These are phyloP conservation scores for Sarcophaga peregrina DNA, from an alignment of 1,140 invertebrate genomes.

Conservation along the genomic window DNA sequence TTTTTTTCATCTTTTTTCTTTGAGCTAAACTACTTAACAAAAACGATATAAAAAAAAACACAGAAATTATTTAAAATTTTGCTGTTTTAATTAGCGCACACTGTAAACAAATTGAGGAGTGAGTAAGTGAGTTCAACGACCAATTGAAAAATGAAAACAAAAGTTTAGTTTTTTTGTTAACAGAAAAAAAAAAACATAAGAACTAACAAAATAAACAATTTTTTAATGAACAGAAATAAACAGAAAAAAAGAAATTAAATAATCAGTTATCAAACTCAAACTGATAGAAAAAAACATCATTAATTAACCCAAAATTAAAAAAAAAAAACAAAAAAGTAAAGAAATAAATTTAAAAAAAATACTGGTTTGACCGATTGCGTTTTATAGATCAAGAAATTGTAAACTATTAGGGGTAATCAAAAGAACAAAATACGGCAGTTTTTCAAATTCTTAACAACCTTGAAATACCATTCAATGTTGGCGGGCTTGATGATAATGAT, in stretches of 20 bases:
- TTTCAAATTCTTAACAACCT: neutral
- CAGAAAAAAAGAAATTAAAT: neutral
- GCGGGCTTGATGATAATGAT: neutral
- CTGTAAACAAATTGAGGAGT: neutral
- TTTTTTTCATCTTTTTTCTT: neutral
- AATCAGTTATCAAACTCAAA: neutral
- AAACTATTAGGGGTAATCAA: too few species aligned
- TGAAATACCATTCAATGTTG: neutral
- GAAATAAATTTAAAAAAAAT: too few species aligned
- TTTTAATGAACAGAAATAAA: neutral
- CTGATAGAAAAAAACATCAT: too few species aligned
- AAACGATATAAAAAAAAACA: too few species aligned
- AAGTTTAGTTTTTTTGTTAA: neutral
- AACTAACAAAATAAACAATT: neutral
- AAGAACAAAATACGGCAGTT: too few species aligned
- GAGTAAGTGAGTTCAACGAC: slow-evolving; percentile 1
- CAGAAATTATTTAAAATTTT: slow-evolving; percentile 5
- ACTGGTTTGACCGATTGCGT: too few species aligned
- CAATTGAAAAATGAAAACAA: slow-evolving; percentile 21
- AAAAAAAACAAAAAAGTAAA: too few species aligned
- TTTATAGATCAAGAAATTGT: too few species aligned
- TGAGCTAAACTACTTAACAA: neutral
- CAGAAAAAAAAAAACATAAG: neutral
- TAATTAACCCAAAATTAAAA: too few species aligned
- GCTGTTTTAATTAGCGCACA: slow-evolving; percentile 17